Evolutionary conservation across 1,140 invertebrate species (phyloP).

Genomic region (Homarus americanus): DNA sequence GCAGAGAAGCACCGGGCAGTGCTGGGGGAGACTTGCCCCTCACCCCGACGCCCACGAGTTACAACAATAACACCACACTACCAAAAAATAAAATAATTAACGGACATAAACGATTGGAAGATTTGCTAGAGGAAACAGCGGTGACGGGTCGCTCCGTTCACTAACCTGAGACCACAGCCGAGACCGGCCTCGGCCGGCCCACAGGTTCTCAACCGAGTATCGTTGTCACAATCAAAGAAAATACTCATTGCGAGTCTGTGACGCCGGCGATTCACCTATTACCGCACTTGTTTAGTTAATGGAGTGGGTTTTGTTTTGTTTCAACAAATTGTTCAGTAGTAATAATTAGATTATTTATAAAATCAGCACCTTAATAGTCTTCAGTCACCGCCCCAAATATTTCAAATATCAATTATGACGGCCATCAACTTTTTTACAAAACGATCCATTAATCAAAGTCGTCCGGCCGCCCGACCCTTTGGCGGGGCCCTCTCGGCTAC

Average conservation of each 20-base stretch:
- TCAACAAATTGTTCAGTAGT: not conserved
- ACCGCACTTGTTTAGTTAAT: conserved; percentile 25
- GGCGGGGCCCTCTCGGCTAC: conserved; percentile 16
- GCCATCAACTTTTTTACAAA: not conserved
- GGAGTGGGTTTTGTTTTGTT: conserved; percentile 21
- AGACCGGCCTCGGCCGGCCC: conserved; percentile 16
- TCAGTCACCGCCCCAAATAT: conserved; percentile 12
- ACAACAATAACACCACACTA: conserved; percentile 46
- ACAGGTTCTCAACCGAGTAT: conserved; percentile 39
- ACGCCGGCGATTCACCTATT: not conserved
- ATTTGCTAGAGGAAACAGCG: conserved; percentile 60
- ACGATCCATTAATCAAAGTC: not conserved
- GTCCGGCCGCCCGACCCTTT: not conserved
- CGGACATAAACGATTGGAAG: conserved; percentile 55
- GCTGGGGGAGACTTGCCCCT: conserved; percentile 70
- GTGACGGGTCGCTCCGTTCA: conserved; percentile 54
- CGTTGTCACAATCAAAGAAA: conserved; percentile 31
- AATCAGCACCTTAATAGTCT: not conserved
- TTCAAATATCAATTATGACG: not conserved
- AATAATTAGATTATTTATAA: not conserved
- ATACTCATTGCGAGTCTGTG: conserved; percentile 24
- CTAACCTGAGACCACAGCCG: conserved; percentile 48
- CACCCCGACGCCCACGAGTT: conserved; percentile 50
- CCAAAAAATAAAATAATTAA: conserved; percentile 32
- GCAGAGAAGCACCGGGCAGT: conserved; percentile 63